Conservation (phyloP, 1,140 invertebrate genomes). For the Achroia grisella region DNA sequence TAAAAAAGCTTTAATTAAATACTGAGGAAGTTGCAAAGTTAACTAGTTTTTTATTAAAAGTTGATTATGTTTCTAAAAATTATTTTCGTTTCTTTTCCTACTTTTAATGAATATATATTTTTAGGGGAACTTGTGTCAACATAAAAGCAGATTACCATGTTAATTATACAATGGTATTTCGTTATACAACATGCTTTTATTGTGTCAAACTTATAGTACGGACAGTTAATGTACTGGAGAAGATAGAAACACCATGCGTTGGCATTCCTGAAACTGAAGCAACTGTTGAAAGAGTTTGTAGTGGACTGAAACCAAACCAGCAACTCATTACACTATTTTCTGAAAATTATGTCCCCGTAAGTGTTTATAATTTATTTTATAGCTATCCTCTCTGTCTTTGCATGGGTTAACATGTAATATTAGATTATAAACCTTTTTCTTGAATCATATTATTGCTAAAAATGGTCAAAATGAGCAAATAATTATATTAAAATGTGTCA, state of each 20-base stretch:
- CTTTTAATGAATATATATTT: conserved; percentile 18
- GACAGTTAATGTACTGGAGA: conserved; percentile 93
- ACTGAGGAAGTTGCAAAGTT: no score
- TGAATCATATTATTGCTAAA: no score
- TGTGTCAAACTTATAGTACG: conserved; percentile 90
- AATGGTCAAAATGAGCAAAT: no score
- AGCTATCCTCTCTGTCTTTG: not conserved
- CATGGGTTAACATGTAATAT: not conserved
- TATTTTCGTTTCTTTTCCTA: conserved; percentile 3
- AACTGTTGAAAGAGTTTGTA: conserved; percentile 85
- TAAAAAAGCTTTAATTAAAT: no score
- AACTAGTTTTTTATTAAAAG: no score
- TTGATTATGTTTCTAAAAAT: conserved; percentile 1
- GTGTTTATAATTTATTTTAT: conserved; percentile 11
- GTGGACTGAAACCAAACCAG: conserved; percentile 82
- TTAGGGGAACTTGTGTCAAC: conserved; percentile 81
- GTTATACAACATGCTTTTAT: conserved; percentile 82
- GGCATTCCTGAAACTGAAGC: conserved; percentile 77
- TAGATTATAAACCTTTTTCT: conserved; percentile 1
- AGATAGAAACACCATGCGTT: conserved; percentile 90
- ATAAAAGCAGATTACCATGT: conserved; percentile 83
- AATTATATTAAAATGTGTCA: no score
- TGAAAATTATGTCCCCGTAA: conserved; percentile 88
- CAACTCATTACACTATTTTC: conserved; percentile 91
- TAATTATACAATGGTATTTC: conserved; percentile 91